A percentile compares a stretch with the other conserved stretches of the same genome.
Evolutionary conservation across 2,797 vertebrate genomes (phyloP).

Genomic region (Diglossa cyanea): DNA sequence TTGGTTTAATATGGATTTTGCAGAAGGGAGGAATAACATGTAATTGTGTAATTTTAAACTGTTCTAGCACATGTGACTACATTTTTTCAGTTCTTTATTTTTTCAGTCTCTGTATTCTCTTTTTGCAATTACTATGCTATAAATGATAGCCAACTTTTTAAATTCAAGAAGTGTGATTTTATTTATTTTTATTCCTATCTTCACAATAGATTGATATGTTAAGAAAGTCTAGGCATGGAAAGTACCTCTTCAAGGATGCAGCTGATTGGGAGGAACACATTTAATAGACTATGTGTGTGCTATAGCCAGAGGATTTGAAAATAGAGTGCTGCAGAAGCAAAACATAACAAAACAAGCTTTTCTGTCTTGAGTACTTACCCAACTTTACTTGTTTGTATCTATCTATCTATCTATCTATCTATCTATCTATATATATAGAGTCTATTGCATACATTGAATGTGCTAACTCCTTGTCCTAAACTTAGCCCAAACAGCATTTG

Average conservation of each 20-base stretch:
- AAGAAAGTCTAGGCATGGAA: background rate
- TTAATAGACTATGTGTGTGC: background rate
- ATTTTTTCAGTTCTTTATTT: background rate
- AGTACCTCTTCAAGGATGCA: background rate
- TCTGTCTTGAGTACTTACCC: background rate
- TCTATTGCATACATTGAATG: background rate
- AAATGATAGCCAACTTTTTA: background rate
- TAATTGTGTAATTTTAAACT: background rate
- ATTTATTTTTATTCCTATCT: background rate
- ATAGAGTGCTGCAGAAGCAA: background rate
- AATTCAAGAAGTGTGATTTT: background rate
- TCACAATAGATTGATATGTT: background rate
- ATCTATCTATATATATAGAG: too few relatives aligned
- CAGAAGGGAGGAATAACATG: background rate
- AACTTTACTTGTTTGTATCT: background rate
- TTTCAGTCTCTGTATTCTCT: background rate
- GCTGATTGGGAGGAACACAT: background rate
- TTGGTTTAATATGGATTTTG: background rate
- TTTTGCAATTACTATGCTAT: background rate
- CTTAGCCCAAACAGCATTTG: background rate
- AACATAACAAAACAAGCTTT: background rate
- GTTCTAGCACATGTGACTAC: background rate
- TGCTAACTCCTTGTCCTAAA: background rate
- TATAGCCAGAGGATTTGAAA: background rate
- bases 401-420: too few relatives aligned